These are phyloP conservation scores for Lepeophtheirus salmonis DNA, from an alignment of 1,140 invertebrate species.

Conservation along the genomic window DNA sequence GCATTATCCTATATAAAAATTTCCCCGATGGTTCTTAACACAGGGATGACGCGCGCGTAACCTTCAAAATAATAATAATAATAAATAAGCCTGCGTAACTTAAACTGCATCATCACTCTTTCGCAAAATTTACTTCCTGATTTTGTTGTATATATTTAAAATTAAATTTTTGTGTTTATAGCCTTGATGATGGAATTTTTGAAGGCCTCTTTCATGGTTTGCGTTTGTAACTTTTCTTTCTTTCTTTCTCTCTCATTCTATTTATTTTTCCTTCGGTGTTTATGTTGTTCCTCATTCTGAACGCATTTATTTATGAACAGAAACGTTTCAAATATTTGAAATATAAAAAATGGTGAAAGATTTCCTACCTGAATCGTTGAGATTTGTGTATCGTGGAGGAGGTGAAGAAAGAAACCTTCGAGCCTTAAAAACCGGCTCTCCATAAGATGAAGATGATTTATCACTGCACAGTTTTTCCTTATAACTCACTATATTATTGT, in stretches of 20 bases:
- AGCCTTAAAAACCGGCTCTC: no score
- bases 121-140: neutral
- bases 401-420: neutral
- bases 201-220: neutral
- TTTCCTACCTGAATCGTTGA: neutral
- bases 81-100: neutral
- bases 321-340: no score
- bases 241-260: neutral
- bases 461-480: no score
- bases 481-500: neutral
- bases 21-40: no score
- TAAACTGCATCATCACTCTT: neutral
- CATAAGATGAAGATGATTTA: no score
- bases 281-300: no score
- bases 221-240: no score
- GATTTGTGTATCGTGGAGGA: neutral
- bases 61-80: neutral
- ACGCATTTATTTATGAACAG: no score
- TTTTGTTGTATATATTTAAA: slow-evolving; percentile 1
- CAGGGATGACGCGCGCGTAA: neutral
- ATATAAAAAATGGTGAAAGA: no score
- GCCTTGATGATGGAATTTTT: neutral
- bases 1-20: no score
- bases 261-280: neutral
- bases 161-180: neutral